Evolutionary conservation across 2,888 invertebrate species (phyloP), one percentile per base, ranked within the genome.

Genomic region (Catocala nupta): DNA sequence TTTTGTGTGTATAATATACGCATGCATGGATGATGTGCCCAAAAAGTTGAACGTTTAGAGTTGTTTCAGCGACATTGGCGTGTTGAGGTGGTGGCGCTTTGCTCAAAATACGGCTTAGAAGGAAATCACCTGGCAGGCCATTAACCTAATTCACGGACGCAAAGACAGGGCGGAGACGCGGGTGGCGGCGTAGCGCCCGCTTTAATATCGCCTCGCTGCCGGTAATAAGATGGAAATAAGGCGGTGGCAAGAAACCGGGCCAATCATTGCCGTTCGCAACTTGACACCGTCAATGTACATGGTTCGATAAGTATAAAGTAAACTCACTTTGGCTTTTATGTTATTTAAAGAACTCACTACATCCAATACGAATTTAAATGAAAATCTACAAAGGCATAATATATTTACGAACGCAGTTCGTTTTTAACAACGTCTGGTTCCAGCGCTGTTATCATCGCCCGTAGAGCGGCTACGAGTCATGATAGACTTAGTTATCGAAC

Each of bases 171-270:
- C 89, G 92, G 90, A 88, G 91, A 86, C 88, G 90, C 86, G 88
- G 89, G 89, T 84, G 76, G 81, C 81, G 81, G 80, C 81, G 79
- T 83, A 86, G 88, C 88, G 87, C 90, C 89, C 86, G 90, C 86
- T 91, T 92, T 93, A 92, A 92, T 93, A 94, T 91, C 89, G 90
- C 90, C 76, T 82, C 91, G 89, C 87, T 88, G 88, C 89, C 90
- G 89, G 92, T 92, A 94, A 93, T 93, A 93, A 92, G 90, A 93
- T 94, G 92, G 92, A 92, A 93, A 93, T 94, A 93, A 93, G 93
- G 89, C 88, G 86, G 85, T 82, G 85, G 86, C 86, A 89, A 91
- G 88, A 88, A 90, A 90, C 90, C 90, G 86, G 88, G 88, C 91
- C 90, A 91, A 93, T 93, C 90, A 92, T 90, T 86, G 88, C 86